Evolutionary conservation across 2,888 invertebrate species (phyloP), one percentile per base, ranked within the genome.

Genomic region (Stenotaenia linearis): DNA sequence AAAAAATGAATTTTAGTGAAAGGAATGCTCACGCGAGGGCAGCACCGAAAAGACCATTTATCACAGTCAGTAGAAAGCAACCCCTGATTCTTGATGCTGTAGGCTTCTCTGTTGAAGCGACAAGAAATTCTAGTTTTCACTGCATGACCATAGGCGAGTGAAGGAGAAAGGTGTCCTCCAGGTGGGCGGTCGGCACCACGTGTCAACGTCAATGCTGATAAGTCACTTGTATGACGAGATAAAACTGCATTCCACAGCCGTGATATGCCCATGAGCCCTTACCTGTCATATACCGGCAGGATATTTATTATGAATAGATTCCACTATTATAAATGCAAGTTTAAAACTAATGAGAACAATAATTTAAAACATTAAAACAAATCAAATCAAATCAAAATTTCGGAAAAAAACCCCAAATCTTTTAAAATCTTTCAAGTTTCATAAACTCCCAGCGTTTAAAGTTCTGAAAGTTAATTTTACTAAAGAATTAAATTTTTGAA

Each of bases 21-120:
- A 23, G 18, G n/a, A 77, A 77, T 7, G n/a, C 45, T 28, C 77
- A 25, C 50, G 40, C 30, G 78, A 61, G 78, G 78, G 61, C 56
- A 56, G 32, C 78, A 78, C 61, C 61, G 78, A 30, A 78, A 78
- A 35, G 78, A 61, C 61, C 78, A 78, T 78, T 78, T 56, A 61
- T 61, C 61, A 61, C 18, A 61, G 78, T 56, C 61, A 45, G 25
- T 37, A 32, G 35, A 75, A 75, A 75, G 35, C 75, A 75, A 75
- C 35, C 75, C 35, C 75, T 37, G 3, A 3, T 21, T 28, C 23
- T 18, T 35, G 75, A 75, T 37, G 18, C 30, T 37, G 37, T 7
- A 21, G 75, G 32, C 75, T 32, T 9, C 75, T 75, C 35, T 21
- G 9, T 75, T 7, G 32, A 28, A 10, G 12, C 69, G 15, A 28